Percentiles rank a stretch among this genome's conserved stretches.
Conservation (phyloP, 2,797 vertebrate species). For the Aphelocoma californica region DNA sequence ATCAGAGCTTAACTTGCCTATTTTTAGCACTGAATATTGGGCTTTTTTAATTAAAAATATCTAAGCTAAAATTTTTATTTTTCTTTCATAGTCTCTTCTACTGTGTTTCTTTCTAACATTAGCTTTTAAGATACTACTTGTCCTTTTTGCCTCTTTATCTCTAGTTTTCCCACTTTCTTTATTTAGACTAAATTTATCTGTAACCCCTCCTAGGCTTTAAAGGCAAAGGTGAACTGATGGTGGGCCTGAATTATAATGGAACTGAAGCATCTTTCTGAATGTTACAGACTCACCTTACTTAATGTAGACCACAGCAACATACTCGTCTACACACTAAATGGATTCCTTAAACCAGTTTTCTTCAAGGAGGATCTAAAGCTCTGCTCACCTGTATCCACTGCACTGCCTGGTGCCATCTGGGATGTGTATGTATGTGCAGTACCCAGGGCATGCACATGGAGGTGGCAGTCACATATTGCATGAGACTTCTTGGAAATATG, state of each 20-base stretch:
- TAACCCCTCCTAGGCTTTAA: background rate
- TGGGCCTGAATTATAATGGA: background rate
- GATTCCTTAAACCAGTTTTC: background rate
- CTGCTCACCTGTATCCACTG: background rate
- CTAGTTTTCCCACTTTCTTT: background rate
- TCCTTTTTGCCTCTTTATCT: background rate
- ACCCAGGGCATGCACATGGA: background rate
- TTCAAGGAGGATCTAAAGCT: background rate
- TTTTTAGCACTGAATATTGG: background rate
- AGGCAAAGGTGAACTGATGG: background rate
- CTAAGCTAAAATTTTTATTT: background rate
- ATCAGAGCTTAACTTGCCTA: background rate
- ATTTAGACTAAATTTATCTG: background rate
- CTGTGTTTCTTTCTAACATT: background rate
- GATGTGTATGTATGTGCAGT: background rate
- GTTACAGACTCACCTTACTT: background rate
- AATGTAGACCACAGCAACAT: background rate
- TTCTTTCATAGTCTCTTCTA: background rate
- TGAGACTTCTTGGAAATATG: background rate
- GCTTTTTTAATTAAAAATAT: background rate
- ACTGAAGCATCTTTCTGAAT: background rate
- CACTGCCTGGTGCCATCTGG: background rate
- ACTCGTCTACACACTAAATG: accelerated
- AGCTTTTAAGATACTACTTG: background rate
- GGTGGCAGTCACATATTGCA: background rate